Evolutionary conservation across 2,797 vertebrate species (phyloP).

Genomic region (Gastrophryne carolinensis): DNA sequence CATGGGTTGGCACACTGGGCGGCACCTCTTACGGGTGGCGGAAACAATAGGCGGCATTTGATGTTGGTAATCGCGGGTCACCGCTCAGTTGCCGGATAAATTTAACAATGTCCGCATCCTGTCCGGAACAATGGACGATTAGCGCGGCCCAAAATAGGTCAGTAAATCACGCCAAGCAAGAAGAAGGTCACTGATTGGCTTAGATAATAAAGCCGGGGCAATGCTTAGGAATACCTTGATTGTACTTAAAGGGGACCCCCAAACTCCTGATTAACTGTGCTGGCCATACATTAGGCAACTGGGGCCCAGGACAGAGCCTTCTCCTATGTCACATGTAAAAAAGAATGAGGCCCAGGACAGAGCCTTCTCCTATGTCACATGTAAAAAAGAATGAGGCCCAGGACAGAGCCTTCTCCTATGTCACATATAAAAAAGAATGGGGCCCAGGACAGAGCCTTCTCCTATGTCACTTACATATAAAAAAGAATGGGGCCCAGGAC

Average conservation of each 20-base stretch:
- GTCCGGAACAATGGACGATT: neutral
- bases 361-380: too few relatives aligned
- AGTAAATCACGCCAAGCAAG: neutral
- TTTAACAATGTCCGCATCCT: neutral
- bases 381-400: too few relatives aligned
- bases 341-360: too few relatives aligned
- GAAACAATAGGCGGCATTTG: neutral
- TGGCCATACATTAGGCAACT: too few relatives aligned
- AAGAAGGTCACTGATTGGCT: neutral
- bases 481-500: too few relatives aligned
- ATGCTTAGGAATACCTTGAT: neutral
- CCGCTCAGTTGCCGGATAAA: neutral
- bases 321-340: too few relatives aligned
- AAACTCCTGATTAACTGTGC: neutral
- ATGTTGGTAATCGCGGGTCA: neutral
- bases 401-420: too few relatives aligned
- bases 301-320: too few relatives aligned
- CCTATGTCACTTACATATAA: too few relatives aligned
- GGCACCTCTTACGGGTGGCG: neutral
- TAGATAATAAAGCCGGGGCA: neutral
- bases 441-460: too few relatives aligned
- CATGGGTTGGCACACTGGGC: too few relatives aligned
- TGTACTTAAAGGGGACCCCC: neutral
- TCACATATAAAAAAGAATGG: too few relatives aligned
- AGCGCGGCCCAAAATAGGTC: neutral